Conservation (phyloP, 2,797 vertebrate genomes). For the Pterois miles region DNA sequence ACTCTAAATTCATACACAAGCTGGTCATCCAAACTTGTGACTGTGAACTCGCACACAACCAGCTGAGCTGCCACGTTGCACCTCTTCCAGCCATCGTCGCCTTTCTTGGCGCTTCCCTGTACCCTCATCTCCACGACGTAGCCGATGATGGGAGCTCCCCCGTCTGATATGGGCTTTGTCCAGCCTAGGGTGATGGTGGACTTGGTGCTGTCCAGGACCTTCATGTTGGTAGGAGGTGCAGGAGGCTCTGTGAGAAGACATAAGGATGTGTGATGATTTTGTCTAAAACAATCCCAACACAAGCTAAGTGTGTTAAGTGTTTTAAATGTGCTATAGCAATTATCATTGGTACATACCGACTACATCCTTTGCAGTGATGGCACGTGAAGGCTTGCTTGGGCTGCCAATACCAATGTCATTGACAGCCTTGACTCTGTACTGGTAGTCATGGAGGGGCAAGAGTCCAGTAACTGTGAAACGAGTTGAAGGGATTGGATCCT, state of each 20-base stretch:
- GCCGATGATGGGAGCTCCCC: conserved; percentile 95
- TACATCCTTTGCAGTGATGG: conserved; percentile 92
- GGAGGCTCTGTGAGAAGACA: conserved; percentile 88
- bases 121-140: conserved; percentile 94
- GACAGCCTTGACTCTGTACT: conserved; percentile 97
- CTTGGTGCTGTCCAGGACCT: conserved; percentile 94
- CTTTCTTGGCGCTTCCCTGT: conserved; percentile 86
- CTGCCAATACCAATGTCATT: conserved; percentile 95
- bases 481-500: conserved; percentile 88
- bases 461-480: conserved; percentile 93
- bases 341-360: conserved; percentile 86
- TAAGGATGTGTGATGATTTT: neutral
- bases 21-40: conserved; percentile 90
- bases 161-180: conserved; percentile 95
- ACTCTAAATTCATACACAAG: conserved; percentile 95
- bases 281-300: neutral
- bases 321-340: neutral
- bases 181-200: conserved; percentile 90
- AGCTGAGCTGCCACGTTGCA: conserved; percentile 96
- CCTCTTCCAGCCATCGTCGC: conserved; percentile 94
- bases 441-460: conserved; percentile 94
- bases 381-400: conserved; percentile 93
- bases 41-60: conserved; percentile 92
- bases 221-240: conserved; percentile 93
- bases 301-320: neutral